Conservation (phyloP, 2,888 invertebrate species). For the Tyria jacobaeae region DNA sequence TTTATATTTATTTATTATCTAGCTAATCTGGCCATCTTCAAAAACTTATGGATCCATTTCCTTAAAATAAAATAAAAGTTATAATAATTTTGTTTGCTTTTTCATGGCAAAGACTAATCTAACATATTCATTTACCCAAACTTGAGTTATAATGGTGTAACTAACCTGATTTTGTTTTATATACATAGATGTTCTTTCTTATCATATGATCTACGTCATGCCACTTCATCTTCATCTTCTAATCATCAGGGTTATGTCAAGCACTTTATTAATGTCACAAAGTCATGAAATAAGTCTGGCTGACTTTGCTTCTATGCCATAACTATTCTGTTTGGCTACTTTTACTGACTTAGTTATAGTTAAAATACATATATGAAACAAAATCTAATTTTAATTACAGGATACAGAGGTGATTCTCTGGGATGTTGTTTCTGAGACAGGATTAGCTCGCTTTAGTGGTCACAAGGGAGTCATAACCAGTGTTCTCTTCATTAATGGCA, state of each 20-base stretch:
- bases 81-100: no score
- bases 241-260: neutral
- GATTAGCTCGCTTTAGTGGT: slow-evolving; percentile 95
- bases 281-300: no score
- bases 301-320: neutral
- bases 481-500: slow-evolving; percentile 90
- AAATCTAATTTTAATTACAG: slow-evolving; percentile 65
- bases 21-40: no score
- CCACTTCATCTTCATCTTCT: neutral
- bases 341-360: neutral
- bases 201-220: no score
- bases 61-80: no score
- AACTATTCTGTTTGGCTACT: neutral
- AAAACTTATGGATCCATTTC: no score
- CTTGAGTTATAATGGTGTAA: no score
- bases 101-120: no score
- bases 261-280: neutral
- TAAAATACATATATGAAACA: neutral
- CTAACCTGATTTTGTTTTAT: no score
- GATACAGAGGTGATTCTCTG: slow-evolving; percentile 98
- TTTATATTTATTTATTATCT: no score
- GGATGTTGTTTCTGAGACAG: slow-evolving; percentile 97
- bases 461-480: slow-evolving; percentile 97
- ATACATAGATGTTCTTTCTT: no score
- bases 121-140: no score